Base-by-base conservation (phyloP, 1,140 invertebrate genomes). In the Zaprionus vittiger region DNA sequence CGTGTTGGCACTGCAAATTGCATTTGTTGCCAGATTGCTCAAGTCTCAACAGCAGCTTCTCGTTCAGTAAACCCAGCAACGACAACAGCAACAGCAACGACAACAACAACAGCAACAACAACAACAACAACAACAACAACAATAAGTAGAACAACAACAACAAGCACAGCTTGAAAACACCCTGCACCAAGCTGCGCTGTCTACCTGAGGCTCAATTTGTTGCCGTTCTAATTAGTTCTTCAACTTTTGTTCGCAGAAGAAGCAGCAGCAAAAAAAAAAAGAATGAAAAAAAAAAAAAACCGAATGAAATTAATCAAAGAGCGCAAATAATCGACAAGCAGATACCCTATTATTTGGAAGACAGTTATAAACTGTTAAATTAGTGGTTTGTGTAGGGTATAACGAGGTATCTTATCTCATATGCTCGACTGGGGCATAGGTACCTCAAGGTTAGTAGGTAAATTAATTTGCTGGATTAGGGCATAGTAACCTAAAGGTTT, bases 221-320 rank as follows among this genome's bases (percentile, higher is more conserved):
- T 87, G 38, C 52, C 59, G 63, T 86, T 80, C 28, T 83, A 86
- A 86, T 86, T 87, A 87, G 73, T 87, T 87, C 55, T 60, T 57
- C 59, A 87, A 83, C 63, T 83, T 78, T 73, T 73, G 65, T 82
- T 77, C 52, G 66, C 60, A 71, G 7, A 31, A 54, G n/a, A 20
- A 34, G 41, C 11, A 1, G 6, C 20, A 12, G n/a, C 24, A 17
- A 55, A 65, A 22, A 56, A 57, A 37, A n/a, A 5, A 31, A 26
- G 24, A 28, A 15, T 41, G 4, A 37, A 61, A 20, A 49, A 37
- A 11, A 52, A 52, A 2, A 7, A 7, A n/a, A 41, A n/a, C 14
- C 38, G 38, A 41, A n/a, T 41, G 5, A 47, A 47, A 47, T 47
- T 7, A 47, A n/a, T 47, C 7, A 17, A 20, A 17, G 41, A 0